A percentile compares a stretch with the other conserved stretches of the same genome.
Evolutionary conservation across 2,797 vertebrate species (phyloP).

Genomic region (Cephalopachus bancanus): DNA sequence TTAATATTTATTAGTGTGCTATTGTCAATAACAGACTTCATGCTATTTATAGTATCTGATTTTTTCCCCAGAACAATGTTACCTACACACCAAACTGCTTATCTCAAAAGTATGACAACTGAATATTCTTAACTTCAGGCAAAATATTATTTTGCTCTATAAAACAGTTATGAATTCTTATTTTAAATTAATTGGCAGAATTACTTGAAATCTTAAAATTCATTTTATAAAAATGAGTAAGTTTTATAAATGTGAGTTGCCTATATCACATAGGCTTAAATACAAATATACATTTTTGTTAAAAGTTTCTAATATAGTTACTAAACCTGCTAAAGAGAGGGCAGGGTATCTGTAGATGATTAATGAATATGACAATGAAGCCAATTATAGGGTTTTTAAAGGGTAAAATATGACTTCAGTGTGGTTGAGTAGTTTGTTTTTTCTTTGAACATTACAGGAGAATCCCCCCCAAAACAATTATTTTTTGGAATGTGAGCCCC

Average conservation of each 20-base stretch:
- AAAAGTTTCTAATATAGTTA: neutral
- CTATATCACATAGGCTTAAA: neutral
- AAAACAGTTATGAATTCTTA: neutral
- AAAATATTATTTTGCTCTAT: neutral
- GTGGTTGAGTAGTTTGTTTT: neutral
- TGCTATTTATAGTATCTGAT: neutral
- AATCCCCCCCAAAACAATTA: too few relatives aligned
- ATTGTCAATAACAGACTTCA: constrained; percentile 48
- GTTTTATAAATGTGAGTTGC: neutral
- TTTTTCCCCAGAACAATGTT: constrained; percentile 39
- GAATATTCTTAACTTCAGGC: neutral
- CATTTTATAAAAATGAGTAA: neutral
- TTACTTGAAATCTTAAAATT: neutral
- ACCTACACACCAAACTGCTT: neutral
- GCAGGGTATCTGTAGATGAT: neutral
- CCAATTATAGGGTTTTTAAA: neutral
- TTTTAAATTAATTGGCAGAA: constrained; percentile 41
- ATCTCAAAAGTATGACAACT: neutral
- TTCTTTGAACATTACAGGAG: neutral
- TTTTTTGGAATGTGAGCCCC: too few relatives aligned
- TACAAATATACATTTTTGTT: neutral
- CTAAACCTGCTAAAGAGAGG: neutral
- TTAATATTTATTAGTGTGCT: constrained; percentile 65
- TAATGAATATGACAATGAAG: neutral
- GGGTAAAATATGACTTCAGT: neutral